Conservation (phyloP, 2,797 vertebrate genomes). For the Acanthornis magna region DNA sequence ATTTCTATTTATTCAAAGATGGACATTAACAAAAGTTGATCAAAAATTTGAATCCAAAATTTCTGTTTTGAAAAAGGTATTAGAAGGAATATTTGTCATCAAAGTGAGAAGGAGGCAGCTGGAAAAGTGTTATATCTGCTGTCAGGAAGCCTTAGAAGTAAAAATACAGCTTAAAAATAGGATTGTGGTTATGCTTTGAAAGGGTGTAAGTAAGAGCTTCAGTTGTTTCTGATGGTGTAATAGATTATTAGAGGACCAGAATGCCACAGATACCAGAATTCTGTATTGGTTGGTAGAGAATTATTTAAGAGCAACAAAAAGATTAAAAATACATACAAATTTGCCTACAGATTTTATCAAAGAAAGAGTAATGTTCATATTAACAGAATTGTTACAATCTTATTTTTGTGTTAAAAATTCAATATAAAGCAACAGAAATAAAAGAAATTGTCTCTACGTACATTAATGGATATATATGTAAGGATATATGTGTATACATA, state of each 20-base stretch:
- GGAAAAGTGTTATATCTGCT: not conserved
- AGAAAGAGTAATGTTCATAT: not conserved
- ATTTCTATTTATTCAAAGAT: not conserved
- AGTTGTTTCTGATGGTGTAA: not conserved
- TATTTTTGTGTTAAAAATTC: not conserved
- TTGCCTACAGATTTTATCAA: not conserved
- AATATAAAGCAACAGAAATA: not conserved
- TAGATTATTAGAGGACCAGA: not conserved
- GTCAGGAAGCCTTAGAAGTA: not conserved
- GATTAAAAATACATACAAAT: not conserved
- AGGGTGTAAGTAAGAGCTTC: not conserved
- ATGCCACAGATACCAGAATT: not conserved
- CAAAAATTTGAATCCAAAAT: not conserved
- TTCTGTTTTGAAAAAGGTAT: not conserved
- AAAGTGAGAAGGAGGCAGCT: not conserved
- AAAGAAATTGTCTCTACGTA: not conserved
- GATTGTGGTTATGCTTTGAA: not conserved
- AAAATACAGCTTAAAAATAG: not conserved
- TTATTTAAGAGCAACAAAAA: not conserved
- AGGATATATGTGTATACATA: too few relatives aligned
- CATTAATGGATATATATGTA: not conserved
- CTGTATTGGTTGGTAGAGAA: not conserved
- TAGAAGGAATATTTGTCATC: not conserved
- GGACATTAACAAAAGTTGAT: not conserved
- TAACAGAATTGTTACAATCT: not conserved